Evolutionary conservation across 2,113 vertebrate species (phyloP).

Genomic region (Malurus alboscapulatus): DNA sequence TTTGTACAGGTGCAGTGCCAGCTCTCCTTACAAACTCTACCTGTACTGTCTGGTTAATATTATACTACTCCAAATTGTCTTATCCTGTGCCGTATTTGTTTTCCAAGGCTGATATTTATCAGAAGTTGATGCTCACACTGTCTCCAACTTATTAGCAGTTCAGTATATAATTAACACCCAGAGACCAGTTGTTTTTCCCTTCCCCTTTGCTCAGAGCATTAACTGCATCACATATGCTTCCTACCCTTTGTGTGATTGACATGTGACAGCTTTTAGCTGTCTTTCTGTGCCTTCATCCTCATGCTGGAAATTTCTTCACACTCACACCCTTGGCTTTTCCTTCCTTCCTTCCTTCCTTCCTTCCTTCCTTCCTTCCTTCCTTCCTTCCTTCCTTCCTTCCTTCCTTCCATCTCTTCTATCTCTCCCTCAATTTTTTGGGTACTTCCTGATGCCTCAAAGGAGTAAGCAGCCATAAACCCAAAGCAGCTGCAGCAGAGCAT

Average conservation of each 20-base stretch:
- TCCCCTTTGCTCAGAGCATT: conserved; percentile 8
- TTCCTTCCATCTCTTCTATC: not conserved
- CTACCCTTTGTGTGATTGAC: conserved; percentile 58
- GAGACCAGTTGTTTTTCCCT: conserved; percentile 14
- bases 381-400: too few species aligned
- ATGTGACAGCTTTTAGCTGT: conserved; percentile 46
- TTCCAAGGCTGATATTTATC: not conserved
- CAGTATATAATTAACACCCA: conserved; percentile 46
- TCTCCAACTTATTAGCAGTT: conserved; percentile 41
- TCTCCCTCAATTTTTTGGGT: not conserved
- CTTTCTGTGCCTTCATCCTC: conserved; percentile 6
- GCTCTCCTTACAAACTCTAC: not conserved
- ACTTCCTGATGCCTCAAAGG: not conserved
- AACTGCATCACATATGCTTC: conserved; percentile 35
- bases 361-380: too few species aligned
- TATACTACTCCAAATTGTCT: conserved; percentile 23
- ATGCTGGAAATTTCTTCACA: not conserved
- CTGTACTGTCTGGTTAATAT: conserved; percentile 38
- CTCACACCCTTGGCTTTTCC: not conserved
- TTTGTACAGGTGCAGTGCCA: conserved; percentile 57
- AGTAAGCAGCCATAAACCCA: not conserved
- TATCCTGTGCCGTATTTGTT: conserved; percentile 14
- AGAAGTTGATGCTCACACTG: not conserved
- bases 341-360: not conserved
- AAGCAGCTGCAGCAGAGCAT: not conserved